Base-by-base conservation (phyloP, 2,113 vertebrate genomes). In the Dryoscopus gambensis region DNA sequence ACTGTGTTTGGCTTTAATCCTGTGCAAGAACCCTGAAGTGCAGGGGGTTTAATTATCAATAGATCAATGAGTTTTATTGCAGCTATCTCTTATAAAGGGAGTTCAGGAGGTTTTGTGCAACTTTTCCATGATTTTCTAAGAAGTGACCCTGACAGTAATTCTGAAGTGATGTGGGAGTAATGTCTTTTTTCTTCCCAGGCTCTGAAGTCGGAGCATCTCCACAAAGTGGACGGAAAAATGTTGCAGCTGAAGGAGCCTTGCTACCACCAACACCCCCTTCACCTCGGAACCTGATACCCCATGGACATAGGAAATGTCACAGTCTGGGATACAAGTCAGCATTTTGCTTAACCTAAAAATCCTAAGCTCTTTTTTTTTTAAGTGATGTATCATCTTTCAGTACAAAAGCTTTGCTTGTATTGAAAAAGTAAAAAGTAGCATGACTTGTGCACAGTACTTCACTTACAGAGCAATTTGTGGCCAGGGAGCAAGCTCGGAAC, bases 261-360 rank as follows among this genome's bases (percentile, higher is more conserved):
- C 97, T 99, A 16, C 99, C 99, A 3, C 98, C 98, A 90, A 99
- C 99, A 0, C 99, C 99, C 3, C 99, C 99, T 3, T 99, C 99
- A 5, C 99, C 99, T 25, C 97, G 99, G 94, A 99, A 99, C 97
- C 98, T 99, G 84, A 98, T 99, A 82, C 98, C 99, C 1, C 99
- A 99, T 0, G 99, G 99, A 24, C 99, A 99, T 46, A 99, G 99
- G 97, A 99, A 99, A 93, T 99, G 99, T 97, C 99, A 99, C 95
- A 99, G 99, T 96, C 95, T 99, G 97, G 99, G 99, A 93, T 99
- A 99, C 98, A 99, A 99, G 99, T 99, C 93, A 98, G 99, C 90
- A 56, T 82, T 91, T 85, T 68, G 46, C 79, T 96, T 71, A 52
- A 71, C 50, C 68, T 86, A 17, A 60, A 67, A 15, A 39, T 44